Evolutionary conservation across 1,140 invertebrate genomes (phyloP).

Genomic region (Leptestheria dahalacensis): DNA sequence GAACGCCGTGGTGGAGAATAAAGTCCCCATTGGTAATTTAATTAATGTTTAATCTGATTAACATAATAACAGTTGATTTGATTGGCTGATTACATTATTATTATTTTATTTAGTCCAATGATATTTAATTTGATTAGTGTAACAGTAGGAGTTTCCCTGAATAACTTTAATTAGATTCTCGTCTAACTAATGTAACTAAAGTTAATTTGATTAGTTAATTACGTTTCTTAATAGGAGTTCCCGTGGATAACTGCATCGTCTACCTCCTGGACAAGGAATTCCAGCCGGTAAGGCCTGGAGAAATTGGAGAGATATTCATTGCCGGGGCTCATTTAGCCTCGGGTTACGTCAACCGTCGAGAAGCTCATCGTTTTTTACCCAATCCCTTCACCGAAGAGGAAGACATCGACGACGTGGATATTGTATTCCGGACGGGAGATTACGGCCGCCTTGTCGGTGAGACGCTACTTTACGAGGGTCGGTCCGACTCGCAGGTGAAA

Average conservation of each 20-base stretch:
- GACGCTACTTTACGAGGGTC: conserved; percentile 49
- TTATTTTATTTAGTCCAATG: too few species aligned
- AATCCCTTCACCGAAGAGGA: conserved; percentile 51
- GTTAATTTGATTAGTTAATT: background rate
- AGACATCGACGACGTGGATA: conserved; percentile 30
- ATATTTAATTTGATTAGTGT: too few species aligned
- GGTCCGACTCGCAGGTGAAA: conserved; percentile 73
- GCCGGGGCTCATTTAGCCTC: conserved; percentile 56
- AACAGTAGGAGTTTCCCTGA: too few species aligned
- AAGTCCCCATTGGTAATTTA: conserved; percentile 60
- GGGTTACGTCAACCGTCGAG: conserved; percentile 58
- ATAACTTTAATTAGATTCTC: conserved; percentile 14
- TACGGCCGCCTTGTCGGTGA: conserved; percentile 58
- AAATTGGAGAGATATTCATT: conserved; percentile 62
- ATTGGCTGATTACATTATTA: conserved; percentile 2
- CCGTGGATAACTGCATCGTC: conserved; percentile 58
- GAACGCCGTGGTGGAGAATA: conserved; percentile 32
- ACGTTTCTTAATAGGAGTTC: conserved; percentile 33
- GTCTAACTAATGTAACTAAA: background rate
- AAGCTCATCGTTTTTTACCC: conserved; percentile 50
- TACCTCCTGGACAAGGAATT: conserved; percentile 59
- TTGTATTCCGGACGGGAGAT: conserved; percentile 64
- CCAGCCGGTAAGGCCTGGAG: conserved; percentile 44
- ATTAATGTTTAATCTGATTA: background rate
- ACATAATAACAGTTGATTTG: background rate